Evolutionary conservation across 1,140 invertebrate species (phyloP), one percentile per base, ranked within the genome.

Genomic region (Gerris buenoi): DNA sequence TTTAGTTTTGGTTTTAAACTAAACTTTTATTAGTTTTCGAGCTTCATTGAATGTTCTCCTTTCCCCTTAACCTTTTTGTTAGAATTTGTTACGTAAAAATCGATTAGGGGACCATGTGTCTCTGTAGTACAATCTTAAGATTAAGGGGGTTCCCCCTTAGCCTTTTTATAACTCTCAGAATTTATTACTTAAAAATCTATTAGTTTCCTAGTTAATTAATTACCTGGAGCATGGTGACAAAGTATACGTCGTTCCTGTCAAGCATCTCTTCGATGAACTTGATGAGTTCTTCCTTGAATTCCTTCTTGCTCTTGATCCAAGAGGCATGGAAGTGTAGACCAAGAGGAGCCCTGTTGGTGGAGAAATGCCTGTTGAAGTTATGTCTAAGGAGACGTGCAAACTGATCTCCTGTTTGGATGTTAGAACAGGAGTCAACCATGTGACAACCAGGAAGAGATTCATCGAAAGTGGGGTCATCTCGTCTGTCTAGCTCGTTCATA

Each of bases 251-350:
- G 73, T 90, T 90, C 72, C 89, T 85, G 67, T 84, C 83, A 63
- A 93, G 77, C 86, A 95, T 91, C 76, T 96, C 93, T 78, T 95
- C 91, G 71, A 97, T 93, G 78, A 95, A 96, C 73, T 91, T 91
- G 76, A 93, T 88, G 27, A 97, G 80, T 77, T 92, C 89, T 68
- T 94, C 90, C 76, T 88, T 89, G 80, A 91, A 95, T 79, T 95
- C 90, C 73, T 90, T 91, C 78, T 94, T 95, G 71, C 90, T 91
- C 81, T 95, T 94, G 67, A 96, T 79, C 93, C 93, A 97, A 23
- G 92, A 93, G 25, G 93, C 92, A 74, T 95, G 91, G 87, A 97
- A 94, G 76, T 95, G 89, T 27, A 97, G 85, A 75, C 93, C 93
- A n/a, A 96, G 81, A 15, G 94, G 94, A 22, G 94, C 93, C 69